Base-by-base conservation (phyloP, 2,888 invertebrate species). In the Opisthograptis luteolata region DNA sequence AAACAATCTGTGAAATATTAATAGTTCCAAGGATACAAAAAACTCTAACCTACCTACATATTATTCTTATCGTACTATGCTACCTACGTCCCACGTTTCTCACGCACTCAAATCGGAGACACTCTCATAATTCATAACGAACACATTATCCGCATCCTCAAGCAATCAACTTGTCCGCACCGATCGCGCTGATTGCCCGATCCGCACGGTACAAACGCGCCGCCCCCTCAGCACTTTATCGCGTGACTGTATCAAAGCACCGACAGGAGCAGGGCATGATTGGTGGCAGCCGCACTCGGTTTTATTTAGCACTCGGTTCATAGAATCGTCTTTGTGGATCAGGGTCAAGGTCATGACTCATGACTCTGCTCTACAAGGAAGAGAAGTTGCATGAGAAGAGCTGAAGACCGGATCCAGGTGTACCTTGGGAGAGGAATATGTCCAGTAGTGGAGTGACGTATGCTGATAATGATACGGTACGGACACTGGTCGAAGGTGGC, bases 261-360 rank as follows among this genome's bases (percentile, higher is more conserved):
- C 44, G 36, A 35, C 40, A 31, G 19, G 34, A 40, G 40, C 37
- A 49, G 31, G 14, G 42, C 10, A 42, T 43, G 37, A 49, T 49
- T 49, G 36, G 31, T 34, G 34, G 14, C 20, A 13, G 19, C 2
- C 13, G 35, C 30, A 24, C 39, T 39, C 44, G 37, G 39, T 49
- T 39, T 44, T 44, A 35, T 44, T 50, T 44, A 50, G 35, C 44
- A 51, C 44, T 44, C 43, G 17, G 41, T 7, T 47, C 43, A 45
- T 44, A 44, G 22, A 50, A 44, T 49, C 27, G 15, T 12, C 37
- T 20, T 32, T 31, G 14, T n/a, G 22, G 12, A 17, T 17, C 10
- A 24, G 24, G 31, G 31, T 42, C 36, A 48, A 35, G 7, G 8
- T 25, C 8, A 5, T 3, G 1, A n/a, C n/a, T n/a, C n/a, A n/a